Base-by-base conservation (phyloP, 2,888 invertebrate genomes). In the Polydrusus pterygomalis region DNA sequence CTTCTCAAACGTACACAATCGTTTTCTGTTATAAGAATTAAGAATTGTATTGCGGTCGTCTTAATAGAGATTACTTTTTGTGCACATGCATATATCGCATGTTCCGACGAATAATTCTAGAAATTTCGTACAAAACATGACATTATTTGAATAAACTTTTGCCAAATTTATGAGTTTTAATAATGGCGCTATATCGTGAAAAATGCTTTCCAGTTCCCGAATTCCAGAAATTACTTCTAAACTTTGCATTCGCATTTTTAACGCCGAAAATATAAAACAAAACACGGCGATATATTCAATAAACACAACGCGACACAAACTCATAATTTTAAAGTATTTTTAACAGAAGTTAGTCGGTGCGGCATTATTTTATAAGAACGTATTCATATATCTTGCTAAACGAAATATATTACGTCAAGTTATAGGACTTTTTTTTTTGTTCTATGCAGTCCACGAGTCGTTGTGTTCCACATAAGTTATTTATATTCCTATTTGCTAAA, bases 401-500 rank as follows among this genome's bases (percentile, higher is more conserved):
- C 64, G 70, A 77, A 64, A 77, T 77, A 74, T 77, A 77, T 77
- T 72, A 74, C 69, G 77, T 74, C 77, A 70, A 77, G 65, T 77
- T 77, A 77, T 72, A 72, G 72, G 69, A 77, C 69, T 71, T 77
- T 77, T 72, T n/a, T 72, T 73, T 63, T 60, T 60, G 58, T 60
- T 30, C 58, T 20, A 34, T 56, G 20, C 63, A 72, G 65, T 75
- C 70, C 75, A 68, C 64, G 70, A 70, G 68, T 77, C 63, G 74
- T 67, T 70, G 67, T 68, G 68, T 71, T 71, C 77, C 63, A 72
- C 74, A 47, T 76, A 70, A 70, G 70, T 65, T 76, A 78, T 76
- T 78, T 78, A 78, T 76, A 76, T 76, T 74, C 74, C 69, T 70
- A 76, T 76, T 78, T 75, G 73, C 77, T 69, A 77, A 77, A 77